phyloP scores from a whole-genome alignment of 1,140 invertebrate genomes.

The Trachymyrmex septentrionalis region DNA sequence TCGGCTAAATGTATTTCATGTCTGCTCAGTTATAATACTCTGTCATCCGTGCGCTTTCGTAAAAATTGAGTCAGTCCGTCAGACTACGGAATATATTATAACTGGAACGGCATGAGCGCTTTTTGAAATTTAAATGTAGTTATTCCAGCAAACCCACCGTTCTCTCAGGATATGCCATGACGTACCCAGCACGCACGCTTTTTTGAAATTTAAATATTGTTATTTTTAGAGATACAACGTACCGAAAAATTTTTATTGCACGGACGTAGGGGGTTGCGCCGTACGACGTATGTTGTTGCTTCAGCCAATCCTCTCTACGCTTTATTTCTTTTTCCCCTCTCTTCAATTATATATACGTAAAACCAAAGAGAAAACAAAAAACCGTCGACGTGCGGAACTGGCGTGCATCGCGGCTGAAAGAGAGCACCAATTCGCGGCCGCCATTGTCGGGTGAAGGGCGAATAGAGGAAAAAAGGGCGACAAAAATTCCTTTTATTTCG shows the following conservation, averaged over 20 bases:
- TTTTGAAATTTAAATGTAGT: slow-evolving; percentile 65
- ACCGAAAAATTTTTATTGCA: slow-evolving; percentile 64
- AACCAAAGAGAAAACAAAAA: slow-evolving; percentile 53
- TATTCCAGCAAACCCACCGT: slow-evolving; percentile 57
- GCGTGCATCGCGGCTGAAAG: slow-evolving; percentile 40
- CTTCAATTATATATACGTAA: slow-evolving; percentile 68
- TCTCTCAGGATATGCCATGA: slow-evolving; percentile 59
- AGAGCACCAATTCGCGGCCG: slow-evolving; percentile 51
- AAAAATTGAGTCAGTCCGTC: slow-evolving; percentile 58
- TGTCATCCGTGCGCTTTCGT: slow-evolving; percentile 61
- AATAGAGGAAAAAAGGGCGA: slow-evolving; percentile 47
- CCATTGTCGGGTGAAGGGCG: slow-evolving; percentile 56
- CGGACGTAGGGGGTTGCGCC: background rate
- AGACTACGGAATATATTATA: slow-evolving; percentile 60
- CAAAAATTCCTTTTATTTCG: slow-evolving; percentile 54
- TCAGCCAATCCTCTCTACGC: slow-evolving; percentile 43
- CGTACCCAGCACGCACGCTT: slow-evolving; percentile 49
- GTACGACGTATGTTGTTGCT: slow-evolving; percentile 53
- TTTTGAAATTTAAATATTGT: slow-evolving; percentile 66
- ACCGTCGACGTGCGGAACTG: slow-evolving; percentile 4
- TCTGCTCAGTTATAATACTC: slow-evolving; percentile 54
- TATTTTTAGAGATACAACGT: slow-evolving; percentile 61
- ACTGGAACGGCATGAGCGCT: slow-evolving; percentile 57
- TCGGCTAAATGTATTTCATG: slow-evolving; percentile 18
- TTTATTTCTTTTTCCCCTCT: slow-evolving; percentile 29